These are phyloP conservation scores for Ceratina australensis DNA, from an alignment of 1,140 invertebrate species.

Conservation along the genomic window DNA sequence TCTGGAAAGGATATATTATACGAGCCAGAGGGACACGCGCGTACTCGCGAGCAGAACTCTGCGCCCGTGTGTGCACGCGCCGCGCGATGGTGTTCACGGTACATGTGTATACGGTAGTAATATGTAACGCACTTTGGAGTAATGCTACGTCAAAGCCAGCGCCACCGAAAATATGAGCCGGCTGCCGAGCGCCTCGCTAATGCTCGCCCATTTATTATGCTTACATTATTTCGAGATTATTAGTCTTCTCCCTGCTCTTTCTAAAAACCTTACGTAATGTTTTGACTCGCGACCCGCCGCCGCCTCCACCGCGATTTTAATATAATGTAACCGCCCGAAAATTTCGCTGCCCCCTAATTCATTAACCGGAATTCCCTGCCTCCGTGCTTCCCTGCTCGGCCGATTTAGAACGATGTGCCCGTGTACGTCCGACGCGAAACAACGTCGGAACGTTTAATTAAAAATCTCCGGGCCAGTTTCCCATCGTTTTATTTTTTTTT, in stretches of 20 bases:
- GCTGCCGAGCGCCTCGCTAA: conserved; percentile 76
- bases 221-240: conserved; percentile 80
- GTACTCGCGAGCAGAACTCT: background rate
- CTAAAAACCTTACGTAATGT: conserved; percentile 71
- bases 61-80: background rate
- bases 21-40: conserved; percentile 19
- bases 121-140: conserved; percentile 78
- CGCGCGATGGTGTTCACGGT: no score
- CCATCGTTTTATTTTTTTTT: no score
- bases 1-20: conserved; percentile 46
- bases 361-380: background rate
- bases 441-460: no score
- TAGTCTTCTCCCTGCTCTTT: conserved; percentile 71
- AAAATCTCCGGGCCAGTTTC: background rate
- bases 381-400: background rate
- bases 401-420: no score
- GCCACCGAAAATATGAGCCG: conserved; percentile 79
- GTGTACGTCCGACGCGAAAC: no score
- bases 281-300: conserved; percentile 61
- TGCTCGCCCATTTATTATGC: conserved; percentile 77
- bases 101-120: conserved; percentile 60
- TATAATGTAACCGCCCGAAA: background rate
- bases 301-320: conserved; percentile 31
- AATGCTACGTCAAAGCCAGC: conserved; percentile 79
- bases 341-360: conserved; percentile 25